These are phyloP conservation scores for Stenotaenia linearis DNA, from an alignment of 2,888 invertebrate genomes.

Conservation along the genomic window DNA sequence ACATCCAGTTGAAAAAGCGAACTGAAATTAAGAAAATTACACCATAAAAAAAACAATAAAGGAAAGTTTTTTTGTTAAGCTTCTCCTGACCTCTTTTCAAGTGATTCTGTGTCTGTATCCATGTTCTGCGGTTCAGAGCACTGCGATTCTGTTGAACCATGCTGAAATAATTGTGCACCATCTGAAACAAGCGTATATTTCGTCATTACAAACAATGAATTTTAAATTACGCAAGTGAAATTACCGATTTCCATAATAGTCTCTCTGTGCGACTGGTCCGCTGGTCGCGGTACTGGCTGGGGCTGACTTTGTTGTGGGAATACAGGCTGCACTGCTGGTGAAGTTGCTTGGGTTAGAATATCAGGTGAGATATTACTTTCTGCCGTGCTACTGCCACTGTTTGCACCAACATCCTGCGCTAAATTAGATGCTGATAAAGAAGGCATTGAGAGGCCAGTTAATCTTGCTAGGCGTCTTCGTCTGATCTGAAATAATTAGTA, in stretches of 20 bases:
- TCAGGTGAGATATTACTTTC: too few species aligned
- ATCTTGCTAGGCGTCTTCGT: conserved; percentile 65
- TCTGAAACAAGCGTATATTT: conserved; percentile 8
- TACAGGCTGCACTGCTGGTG: neutral
- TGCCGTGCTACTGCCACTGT: neutral
- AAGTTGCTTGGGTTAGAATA: neutral
- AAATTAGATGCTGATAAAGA: conserved; percentile 42
- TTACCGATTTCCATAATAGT: conserved; percentile 29
- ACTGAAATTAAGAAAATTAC: too few species aligned
- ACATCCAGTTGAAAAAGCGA: conserved; percentile 57
- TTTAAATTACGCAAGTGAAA: too few species aligned
- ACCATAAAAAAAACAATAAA: too few species aligned
- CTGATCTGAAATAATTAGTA: conserved; percentile 64
- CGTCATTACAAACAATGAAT: neutral
- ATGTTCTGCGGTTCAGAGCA: conserved; percentile 35
- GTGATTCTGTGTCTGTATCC: conserved; percentile 37
- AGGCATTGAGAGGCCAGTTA: conserved; percentile 58
- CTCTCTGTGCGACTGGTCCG: neutral
- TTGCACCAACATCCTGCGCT: neutral
- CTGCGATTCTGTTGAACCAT: conserved; percentile 34
- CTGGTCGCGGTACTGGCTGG: neutral
- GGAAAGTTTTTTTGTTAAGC: neutral
- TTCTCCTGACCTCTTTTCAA: conserved; percentile 36
- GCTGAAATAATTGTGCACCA: neutral
- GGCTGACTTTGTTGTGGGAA: conserved; percentile 32